Base-by-base conservation (phyloP, 2,113 vertebrate species). In the Centrocercus urophasianus region DNA sequence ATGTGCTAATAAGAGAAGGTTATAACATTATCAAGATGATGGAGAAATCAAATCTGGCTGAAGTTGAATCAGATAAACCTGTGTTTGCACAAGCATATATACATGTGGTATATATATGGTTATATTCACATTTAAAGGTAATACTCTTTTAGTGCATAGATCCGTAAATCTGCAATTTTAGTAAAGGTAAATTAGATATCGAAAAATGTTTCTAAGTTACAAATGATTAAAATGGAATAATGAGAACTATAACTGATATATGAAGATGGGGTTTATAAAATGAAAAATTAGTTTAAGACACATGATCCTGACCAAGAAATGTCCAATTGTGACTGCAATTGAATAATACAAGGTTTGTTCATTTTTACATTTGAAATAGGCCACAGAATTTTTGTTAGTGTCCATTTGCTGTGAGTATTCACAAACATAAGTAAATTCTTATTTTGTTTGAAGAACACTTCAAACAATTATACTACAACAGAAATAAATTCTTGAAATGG, bases 1-100 rank as follows among this genome's bases (percentile, higher is more conserved):
- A 40, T 80, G 60, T 76, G 81, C 60, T 95, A 95, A 94, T 89
- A 95, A 91, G 60, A 67, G 59, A 93, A 92, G 88, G 78, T 82
- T 91, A 86, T 83, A 73, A 64, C 64, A 95, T 88, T 93, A 79
- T 82, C 25, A 65, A 57, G 91, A 88, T 60, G 27, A 93, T 76
- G 11, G 40, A 64, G 38, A 79, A 69, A 89, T 63, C 13, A 94
- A 92, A 88, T 56, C 75, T 80, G 14, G 24, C 38, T 86, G 75
- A 94, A 95, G 85, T 5, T 73, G 79, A 76, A 34, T 56, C 27
- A 77, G 18, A 70, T 36, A 56, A 93, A 63, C 28, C 16, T 54
- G 6, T 54, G 18, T 20, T 66, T 84, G 10, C 22, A 45, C 70
- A 2, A 85, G 6, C 18, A 48, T 65, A 22, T 1, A 2, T 75